phyloP scores from a whole-genome alignment of 2,888 invertebrate genomes.

The Drosophila tanythrix region DNA sequence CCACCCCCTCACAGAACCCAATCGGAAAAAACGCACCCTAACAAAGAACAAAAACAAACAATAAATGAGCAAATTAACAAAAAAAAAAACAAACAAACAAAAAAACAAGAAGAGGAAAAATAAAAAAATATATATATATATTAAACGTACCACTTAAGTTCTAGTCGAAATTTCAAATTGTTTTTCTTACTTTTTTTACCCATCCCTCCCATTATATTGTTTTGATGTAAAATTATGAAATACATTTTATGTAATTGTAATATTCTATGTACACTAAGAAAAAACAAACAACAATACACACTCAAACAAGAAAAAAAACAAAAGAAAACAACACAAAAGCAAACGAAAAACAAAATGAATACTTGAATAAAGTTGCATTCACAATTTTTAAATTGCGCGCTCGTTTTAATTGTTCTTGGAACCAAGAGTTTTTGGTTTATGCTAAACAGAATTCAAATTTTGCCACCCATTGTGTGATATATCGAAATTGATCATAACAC shows the following conservation, averaged over 20 bases:
- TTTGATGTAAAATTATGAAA: constrained; percentile 79
- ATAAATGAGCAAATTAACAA: constrained; percentile 24
- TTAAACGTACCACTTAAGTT: constrained; percentile 77
- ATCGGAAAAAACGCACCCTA: background rate
- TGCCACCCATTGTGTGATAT: background rate
- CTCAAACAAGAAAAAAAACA: constrained; percentile 35
- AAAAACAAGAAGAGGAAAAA: constrained; percentile 15
- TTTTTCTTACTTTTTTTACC: constrained; percentile 49
- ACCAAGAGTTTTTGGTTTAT: background rate
- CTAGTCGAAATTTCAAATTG: constrained; percentile 83
- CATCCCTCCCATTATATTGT: constrained; percentile 60
- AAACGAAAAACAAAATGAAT: constrained; percentile 68
- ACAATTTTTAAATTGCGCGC: constrained; percentile 76
- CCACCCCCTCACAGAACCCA: background rate
- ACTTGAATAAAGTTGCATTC: constrained; percentile 84
- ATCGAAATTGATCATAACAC: constrained; percentile 7
- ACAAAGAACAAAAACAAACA: constrained; percentile 19
- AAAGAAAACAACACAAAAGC: constrained; percentile 44
- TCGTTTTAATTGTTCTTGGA: background rate
- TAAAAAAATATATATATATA: constrained; percentile 27
- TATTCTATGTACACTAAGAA: constrained; percentile 74
- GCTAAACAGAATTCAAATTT: background rate
- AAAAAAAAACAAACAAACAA: constrained; percentile 4
- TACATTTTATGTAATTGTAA: constrained; percentile 77
- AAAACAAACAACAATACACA: constrained; percentile 40